These are phyloP conservation scores for Halcyon malimbica DNA, from an alignment of 2,113 vertebrate genomes.

Conservation along the genomic window DNA sequence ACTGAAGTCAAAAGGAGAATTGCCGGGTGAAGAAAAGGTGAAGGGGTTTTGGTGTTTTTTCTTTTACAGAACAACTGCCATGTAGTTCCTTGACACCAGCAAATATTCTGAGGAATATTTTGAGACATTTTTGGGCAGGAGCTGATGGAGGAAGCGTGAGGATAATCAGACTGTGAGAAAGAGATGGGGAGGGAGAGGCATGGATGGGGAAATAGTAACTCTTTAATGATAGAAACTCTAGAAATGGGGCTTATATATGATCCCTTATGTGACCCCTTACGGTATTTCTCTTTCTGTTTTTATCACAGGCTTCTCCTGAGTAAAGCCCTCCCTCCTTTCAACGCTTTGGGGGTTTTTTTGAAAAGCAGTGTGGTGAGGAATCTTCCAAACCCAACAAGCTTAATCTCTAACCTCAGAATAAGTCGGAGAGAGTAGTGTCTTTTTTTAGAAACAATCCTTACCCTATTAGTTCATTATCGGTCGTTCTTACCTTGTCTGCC, in stretches of 20 bases:
- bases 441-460: no score
- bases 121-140: neutral
- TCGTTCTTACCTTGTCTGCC: neutral
- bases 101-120: neutral
- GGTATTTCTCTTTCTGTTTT: neutral
- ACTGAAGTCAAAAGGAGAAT: neutral
- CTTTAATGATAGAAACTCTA: neutral
- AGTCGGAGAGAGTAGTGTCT: neutral
- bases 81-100: neutral
- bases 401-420: neutral
- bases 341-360: neutral
- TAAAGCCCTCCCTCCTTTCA: neutral
- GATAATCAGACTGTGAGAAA: neutral
- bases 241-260: neutral
- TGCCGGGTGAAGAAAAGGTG: neutral
- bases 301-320: neutral
- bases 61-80: neutral
- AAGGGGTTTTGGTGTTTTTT: neutral
- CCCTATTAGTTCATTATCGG: neutral
- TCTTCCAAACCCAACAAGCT: neutral
- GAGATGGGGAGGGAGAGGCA: neutral
- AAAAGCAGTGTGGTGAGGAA: neutral
- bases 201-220: neutral
- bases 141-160: neutral
- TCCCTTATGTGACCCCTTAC: neutral